Conservation (phyloP, 2,797 vertebrate genomes). For the Streptopelia turtur region DNA sequence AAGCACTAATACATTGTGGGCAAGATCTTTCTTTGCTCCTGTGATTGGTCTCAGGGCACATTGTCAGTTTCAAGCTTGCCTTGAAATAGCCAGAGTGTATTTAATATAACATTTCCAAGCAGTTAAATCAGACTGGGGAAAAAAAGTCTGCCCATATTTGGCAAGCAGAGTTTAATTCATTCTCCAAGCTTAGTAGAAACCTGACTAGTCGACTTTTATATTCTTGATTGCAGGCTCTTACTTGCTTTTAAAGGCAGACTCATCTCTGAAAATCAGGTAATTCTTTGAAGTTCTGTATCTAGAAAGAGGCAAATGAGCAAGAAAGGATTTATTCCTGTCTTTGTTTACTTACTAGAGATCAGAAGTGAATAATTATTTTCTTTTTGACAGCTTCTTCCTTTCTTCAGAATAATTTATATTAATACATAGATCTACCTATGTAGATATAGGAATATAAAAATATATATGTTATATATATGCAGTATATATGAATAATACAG, state of each 20-base stretch:
- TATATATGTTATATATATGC: too few species aligned
- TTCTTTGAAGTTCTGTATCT: slow-evolving; percentile 7
- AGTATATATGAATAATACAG: too few species aligned
- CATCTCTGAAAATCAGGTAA: neutral
- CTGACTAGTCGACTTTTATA: slow-evolving; percentile 37
- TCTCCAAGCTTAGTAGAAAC: slow-evolving; percentile 20
- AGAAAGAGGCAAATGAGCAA: slow-evolving; percentile 28
- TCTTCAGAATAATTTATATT: slow-evolving; percentile 4
- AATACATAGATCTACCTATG: neutral
- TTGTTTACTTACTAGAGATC: neutral
- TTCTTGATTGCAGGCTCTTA: slow-evolving; percentile 12
- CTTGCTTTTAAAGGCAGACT: slow-evolving; percentile 42
- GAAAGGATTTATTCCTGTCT: neutral
- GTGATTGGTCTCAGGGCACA: neutral
- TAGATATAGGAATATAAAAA: neutral
- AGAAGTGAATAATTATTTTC: neutral
- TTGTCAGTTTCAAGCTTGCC: slow-evolving; percentile 45
- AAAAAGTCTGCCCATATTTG: slow-evolving; percentile 59
- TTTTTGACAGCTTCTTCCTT: neutral
- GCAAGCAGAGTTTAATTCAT: slow-evolving; percentile 61
- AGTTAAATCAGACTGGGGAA: slow-evolving; percentile 24
- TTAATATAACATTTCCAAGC: slow-evolving; percentile 23
- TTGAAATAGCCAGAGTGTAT: slow-evolving; percentile 51
- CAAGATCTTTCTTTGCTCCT: neutral
- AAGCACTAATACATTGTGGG: neutral